Percentiles rank a stretch among this genome's conserved stretches.
Evolutionary conservation across 2,888 invertebrate species (phyloP).

Genomic region (Dryococelus australis): DNA sequence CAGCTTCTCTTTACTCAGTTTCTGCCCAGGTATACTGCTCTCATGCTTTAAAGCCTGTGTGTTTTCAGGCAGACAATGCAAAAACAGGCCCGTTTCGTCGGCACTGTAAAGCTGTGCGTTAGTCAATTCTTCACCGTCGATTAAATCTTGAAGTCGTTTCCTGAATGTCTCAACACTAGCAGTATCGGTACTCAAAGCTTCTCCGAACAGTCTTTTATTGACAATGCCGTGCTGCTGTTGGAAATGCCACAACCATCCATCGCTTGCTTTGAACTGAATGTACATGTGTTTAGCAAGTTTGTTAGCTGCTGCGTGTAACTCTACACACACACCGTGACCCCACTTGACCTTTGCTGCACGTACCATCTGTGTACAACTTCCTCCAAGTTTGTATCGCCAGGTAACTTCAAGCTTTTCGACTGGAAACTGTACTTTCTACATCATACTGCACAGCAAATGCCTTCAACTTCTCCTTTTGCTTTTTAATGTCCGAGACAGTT

Average conservation of each 20-base stretch:
- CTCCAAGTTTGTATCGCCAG: constrained; percentile 17
- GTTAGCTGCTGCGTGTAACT: constrained; percentile 24
- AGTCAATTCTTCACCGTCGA: background rate
- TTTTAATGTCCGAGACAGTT: too few relatives aligned
- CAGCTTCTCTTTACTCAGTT: too few relatives aligned
- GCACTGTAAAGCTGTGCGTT: background rate
- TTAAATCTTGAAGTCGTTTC: background rate
- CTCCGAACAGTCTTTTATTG: constrained; percentile 3
- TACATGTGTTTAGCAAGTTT: constrained; percentile 31
- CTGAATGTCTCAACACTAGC: background rate
- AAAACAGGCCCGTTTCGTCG: too few relatives aligned
- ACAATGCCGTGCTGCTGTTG: background rate
- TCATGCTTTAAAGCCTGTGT: too few relatives aligned
- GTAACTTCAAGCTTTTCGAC: constrained; percentile 27
- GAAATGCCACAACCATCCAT: constrained; percentile 32
- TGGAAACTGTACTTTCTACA: background rate
- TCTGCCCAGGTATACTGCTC: too few relatives aligned
- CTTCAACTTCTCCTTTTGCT: background rate
- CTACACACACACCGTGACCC: background rate
- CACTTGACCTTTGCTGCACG: constrained; percentile 19
- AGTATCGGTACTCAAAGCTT: constrained; percentile 8
- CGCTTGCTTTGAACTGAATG: constrained; percentile 29
- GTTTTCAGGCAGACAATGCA: too few relatives aligned
- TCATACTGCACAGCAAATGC: background rate
- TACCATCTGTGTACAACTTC: constrained; percentile 30